These are phyloP conservation scores for Onychomys leucogaster DNA, from an alignment of 2,797 vertebrate species.

Conservation along the genomic window DNA sequence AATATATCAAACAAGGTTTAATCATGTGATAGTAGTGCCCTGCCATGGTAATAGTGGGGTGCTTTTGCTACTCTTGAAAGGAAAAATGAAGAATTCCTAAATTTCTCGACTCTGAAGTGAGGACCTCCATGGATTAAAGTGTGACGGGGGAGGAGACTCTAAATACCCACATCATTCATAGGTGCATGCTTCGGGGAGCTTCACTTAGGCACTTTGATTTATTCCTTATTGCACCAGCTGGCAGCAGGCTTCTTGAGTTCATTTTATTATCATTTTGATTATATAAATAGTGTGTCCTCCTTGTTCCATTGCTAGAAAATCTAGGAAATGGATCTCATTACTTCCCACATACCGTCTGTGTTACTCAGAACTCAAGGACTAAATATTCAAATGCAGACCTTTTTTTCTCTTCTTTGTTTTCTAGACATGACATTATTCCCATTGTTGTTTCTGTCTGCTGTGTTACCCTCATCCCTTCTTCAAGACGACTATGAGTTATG, in stretches of 20 bases:
- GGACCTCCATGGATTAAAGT: neutral
- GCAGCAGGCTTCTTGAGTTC: neutral
- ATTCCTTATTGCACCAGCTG: neutral
- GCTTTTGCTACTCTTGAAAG: neutral
- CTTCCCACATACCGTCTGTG: rapidly evolving
- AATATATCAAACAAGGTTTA: neutral
- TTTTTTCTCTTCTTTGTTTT: slow-evolving; percentile 47
- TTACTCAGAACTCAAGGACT: neutral
- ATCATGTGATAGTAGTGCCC: neutral
- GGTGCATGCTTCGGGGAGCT: rapidly evolving
- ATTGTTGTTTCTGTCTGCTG: slow-evolving; percentile 63
- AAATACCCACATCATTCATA: neutral
- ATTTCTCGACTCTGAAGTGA: neutral
- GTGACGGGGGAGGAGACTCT: rapidly evolving
- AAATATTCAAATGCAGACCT: neutral
- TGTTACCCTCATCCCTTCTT: slow-evolving; percentile 30
- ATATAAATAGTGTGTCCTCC: neutral
- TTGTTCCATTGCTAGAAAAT: neutral
- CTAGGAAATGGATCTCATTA: neutral
- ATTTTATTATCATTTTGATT: neutral
- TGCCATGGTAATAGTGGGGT: neutral
- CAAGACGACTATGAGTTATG: slow-evolving; percentile 71
- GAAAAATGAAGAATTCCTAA: neutral
- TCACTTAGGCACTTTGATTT: neutral
- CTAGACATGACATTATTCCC: slow-evolving; percentile 79